Evolutionary conservation across 2,113 vertebrate genomes (phyloP), one percentile per base, ranked within the genome.

Genomic region (Atractosteus spatula): DNA sequence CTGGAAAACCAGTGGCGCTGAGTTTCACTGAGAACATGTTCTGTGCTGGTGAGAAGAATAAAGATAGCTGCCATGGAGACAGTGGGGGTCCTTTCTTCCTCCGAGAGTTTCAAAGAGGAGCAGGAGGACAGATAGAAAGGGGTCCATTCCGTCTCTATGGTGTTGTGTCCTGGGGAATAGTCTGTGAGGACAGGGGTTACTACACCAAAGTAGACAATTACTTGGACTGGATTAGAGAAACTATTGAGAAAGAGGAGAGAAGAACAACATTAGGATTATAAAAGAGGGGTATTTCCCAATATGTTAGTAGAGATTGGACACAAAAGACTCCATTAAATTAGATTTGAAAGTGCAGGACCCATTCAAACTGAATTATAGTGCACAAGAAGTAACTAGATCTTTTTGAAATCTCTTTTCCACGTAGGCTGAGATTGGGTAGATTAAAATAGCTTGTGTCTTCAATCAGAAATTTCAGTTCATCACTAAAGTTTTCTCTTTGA

Each of bases 121-220:
- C 5, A 0, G 68, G 16, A 1, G 80, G 70, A 51, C 16, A 11
- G 13, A 4, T 68, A 0, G 41, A 43, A 11, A 55, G 11, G 8
- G 63, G 69, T 0, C 86, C 85, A 2, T 74, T 92, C 63, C 77
- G 62, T 17, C 83, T 92, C 0, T 85, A 80, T 0, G 97, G 96
- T 11, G 69, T 98, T 63, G 90, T 98, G 77, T 98, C 97, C n/a
- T 99, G 96, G 96, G 96, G 96, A 2, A 0, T 68, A 0, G 12
- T 10, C 4, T 99, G 97, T 66, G 91, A 90, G 10, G 77, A 87
- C 59, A 95, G 92, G 41, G 95, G 95, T 4, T 84, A 95, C 59
- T 99, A 98, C 70, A 97, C 96, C 12, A 94, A 90, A 59, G 95
- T 99, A 17, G 70, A 71, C 55, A 93, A 90, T 63, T 98, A 97